phyloP scores from a whole-genome alignment of 2,797 vertebrate species.

The Esox lucius region DNA sequence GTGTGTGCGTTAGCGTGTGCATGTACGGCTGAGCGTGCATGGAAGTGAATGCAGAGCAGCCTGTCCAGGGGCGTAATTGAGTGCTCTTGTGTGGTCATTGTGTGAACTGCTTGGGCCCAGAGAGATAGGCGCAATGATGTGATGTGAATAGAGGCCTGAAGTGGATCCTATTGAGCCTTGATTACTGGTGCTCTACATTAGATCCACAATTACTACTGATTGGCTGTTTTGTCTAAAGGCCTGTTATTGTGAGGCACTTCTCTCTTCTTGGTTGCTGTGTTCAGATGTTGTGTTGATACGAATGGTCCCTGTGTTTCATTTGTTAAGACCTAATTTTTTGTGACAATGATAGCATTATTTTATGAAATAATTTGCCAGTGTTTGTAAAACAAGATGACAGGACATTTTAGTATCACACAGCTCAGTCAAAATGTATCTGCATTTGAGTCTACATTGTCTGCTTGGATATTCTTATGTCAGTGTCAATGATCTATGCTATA shows the following conservation, averaged over 20 bases:
- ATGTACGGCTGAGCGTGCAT: neutral
- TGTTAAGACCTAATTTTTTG: too few species aligned
- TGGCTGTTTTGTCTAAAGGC: constrained; percentile 27
- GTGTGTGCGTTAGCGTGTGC: too few species aligned
- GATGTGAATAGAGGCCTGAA: constrained; percentile 15
- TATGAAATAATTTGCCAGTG: too few species aligned
- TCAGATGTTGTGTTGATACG: neutral
- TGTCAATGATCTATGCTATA: constrained; percentile 44
- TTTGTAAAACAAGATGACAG: too few species aligned
- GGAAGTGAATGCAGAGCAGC: constrained; percentile 9
- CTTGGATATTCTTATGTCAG: neutral
- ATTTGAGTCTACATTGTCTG: neutral
- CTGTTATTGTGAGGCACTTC: neutral
- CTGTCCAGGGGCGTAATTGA: constrained; percentile 10
- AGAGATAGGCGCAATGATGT: constrained; percentile 22
- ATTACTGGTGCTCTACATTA: constrained; percentile 32
- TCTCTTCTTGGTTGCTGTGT: neutral
- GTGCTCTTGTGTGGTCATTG: constrained; percentile 8
- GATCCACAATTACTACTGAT: constrained; percentile 38
- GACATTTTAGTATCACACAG: too few species aligned
- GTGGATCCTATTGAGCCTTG: constrained; percentile 29
- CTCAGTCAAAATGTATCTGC: too few species aligned
- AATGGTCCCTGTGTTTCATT: too few species aligned
- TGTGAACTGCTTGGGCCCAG: constrained; percentile 16
- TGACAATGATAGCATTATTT: too few species aligned